A percentile compares a stretch with the other conserved stretches of the same genome.
Conservation (phyloP, 2,888 invertebrate genomes). For the Aricia artaxerxes region DNA sequence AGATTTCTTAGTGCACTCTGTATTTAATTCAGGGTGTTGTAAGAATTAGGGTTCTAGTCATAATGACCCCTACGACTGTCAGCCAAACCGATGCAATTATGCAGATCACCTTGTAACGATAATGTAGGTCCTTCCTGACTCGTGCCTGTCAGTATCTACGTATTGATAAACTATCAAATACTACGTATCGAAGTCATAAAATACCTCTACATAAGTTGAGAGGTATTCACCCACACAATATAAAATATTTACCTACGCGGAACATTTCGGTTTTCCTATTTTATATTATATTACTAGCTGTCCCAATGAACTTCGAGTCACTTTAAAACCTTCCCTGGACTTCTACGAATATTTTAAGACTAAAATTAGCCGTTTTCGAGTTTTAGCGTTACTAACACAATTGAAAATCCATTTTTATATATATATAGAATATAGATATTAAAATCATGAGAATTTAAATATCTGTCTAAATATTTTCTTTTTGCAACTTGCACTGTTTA, state of each 20-base stretch:
- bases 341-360: too few relatives aligned
- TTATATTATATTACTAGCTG: too few relatives aligned
- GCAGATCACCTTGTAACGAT: conserved; percentile 16
- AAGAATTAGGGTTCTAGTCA: not conserved
- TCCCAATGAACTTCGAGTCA: too few relatives aligned
- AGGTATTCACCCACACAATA: not conserved
- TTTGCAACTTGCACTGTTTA: not conserved
- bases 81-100: not conserved
- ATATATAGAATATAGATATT: too few relatives aligned
- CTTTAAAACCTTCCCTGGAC: too few relatives aligned
- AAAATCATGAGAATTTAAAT: too few relatives aligned
- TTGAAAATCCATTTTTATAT: too few relatives aligned
- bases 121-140: conserved; percentile 22
- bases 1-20: too few relatives aligned
- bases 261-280: too few relatives aligned
- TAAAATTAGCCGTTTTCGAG: too few relatives aligned
- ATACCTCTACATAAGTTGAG: not conserved
- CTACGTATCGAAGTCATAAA: not conserved
- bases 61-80: not conserved
- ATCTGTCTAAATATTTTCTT: too few relatives aligned
- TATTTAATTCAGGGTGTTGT: not conserved
- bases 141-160: not conserved
- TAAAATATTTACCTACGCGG: not conserved
- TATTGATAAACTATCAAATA: conserved; percentile 12
- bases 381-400: too few relatives aligned